phyloP scores from a whole-genome alignment of 2,113 vertebrate genomes.

The Suncus etruscus region DNA sequence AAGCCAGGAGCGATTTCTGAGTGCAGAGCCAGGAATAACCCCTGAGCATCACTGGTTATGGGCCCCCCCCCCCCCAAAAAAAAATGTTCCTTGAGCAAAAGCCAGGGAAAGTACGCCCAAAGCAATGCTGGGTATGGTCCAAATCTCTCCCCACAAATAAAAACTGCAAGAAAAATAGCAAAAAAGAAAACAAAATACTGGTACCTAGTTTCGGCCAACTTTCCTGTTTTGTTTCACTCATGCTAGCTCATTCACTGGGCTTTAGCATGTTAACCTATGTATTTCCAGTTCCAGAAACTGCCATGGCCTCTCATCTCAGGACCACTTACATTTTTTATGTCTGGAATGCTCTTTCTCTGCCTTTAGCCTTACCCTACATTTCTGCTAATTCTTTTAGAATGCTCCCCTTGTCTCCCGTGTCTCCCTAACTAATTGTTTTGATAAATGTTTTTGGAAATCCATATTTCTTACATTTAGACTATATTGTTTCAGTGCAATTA shows the following conservation, averaged over 20 bases:
- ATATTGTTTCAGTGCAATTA: not conserved
- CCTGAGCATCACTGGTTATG: too few species aligned
- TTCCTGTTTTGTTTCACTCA: not conserved
- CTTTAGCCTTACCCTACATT: not conserved
- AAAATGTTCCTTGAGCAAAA: too few species aligned
- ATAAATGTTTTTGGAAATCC: conserved; percentile 17
- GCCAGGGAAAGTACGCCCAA: too few species aligned
- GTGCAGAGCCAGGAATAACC: too few species aligned
- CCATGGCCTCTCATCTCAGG: not conserved
- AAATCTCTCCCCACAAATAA: too few species aligned
- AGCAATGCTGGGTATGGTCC: too few species aligned
- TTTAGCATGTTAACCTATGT: not conserved
- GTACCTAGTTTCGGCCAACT: not conserved
- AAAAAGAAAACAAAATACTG: not conserved
- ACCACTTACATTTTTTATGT: not conserved
- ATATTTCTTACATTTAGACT: conserved; percentile 15
- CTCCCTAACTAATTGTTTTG: not conserved
- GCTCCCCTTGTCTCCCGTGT: not conserved
- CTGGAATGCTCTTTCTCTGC: not conserved
- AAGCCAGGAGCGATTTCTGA: too few species aligned
- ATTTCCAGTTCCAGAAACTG: not conserved
- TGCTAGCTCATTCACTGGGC: not conserved
- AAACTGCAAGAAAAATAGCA: too few species aligned
- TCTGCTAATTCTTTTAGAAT: conserved; percentile 20
- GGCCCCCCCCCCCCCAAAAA: too few species aligned